phyloP scores from a whole-genome alignment of 2,888 invertebrate species.

The Aquatica leii region DNA sequence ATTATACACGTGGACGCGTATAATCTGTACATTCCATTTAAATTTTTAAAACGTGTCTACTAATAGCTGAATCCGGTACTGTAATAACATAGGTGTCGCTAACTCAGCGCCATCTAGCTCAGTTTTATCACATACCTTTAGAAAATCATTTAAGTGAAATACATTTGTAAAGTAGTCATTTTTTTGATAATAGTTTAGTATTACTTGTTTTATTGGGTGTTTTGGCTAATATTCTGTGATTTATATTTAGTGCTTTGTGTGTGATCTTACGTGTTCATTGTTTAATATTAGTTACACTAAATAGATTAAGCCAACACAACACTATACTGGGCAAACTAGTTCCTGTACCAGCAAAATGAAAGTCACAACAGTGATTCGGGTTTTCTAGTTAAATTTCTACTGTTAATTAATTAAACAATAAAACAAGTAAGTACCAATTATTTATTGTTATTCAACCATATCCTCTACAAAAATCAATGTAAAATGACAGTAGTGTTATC shows the following conservation, averaged over 20 bases:
- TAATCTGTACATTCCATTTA: no score
- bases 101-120: no score
- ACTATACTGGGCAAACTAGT: constrained; percentile 23
- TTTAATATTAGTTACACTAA: background rate
- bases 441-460: background rate
- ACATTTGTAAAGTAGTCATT: no score
- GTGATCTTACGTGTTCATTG: constrained; percentile 9
- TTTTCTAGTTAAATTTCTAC: constrained; percentile 22
- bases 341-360: constrained; percentile 35
- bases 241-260: constrained; percentile 13
- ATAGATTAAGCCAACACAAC: constrained; percentile 25
- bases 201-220: background rate
- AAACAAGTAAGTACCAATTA: constrained; percentile 11
- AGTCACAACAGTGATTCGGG: constrained; percentile 36
- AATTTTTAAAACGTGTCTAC: no score
- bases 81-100: no score
- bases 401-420: constrained; percentile 10
- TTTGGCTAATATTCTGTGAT: constrained; percentile 10
- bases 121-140: no score
- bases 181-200: background rate
- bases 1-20: no score
- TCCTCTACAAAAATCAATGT: constrained; percentile 7
- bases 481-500: background rate
- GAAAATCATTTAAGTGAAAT: no score
- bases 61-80: no score